These are phyloP conservation scores for Xestia xanthographa DNA, from an alignment of 2,888 invertebrate species.

Conservation along the genomic window DNA sequence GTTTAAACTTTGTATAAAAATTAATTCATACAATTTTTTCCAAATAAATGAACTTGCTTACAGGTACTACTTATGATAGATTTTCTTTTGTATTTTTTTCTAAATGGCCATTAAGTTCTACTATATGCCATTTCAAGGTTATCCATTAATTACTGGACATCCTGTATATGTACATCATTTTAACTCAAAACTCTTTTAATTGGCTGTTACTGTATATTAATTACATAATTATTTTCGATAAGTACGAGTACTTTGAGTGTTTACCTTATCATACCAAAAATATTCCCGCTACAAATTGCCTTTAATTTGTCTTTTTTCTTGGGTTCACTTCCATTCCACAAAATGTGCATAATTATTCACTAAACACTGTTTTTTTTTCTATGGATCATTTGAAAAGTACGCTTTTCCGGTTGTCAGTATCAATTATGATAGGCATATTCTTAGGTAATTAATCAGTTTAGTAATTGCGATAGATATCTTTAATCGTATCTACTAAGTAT, in stretches of 20 bases:
- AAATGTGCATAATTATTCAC: conserved; percentile 16
- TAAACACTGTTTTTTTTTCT: not conserved
- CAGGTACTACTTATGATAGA: too few relatives aligned
- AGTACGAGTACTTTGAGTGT: not conserved
- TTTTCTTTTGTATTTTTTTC: too few relatives aligned
- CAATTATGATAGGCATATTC: conserved; percentile 2
- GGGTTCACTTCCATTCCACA: conserved; percentile 40
- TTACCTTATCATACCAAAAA: not conserved
- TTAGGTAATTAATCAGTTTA: conserved; percentile 4
- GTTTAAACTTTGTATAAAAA: too few relatives aligned
- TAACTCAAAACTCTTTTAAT: not conserved
- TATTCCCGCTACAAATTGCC: not conserved
- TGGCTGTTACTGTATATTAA: not conserved
- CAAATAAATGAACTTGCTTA: too few relatives aligned
- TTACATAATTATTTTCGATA: not conserved
- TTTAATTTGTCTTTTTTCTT: not conserved
- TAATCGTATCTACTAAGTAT: not conserved
- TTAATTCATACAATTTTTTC: too few relatives aligned
- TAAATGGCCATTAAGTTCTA: too few relatives aligned
- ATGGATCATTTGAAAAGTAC: not conserved
- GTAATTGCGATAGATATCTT: conserved; percentile 14
- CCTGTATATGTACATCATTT: not conserved
- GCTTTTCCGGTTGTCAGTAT: conserved; percentile 15
- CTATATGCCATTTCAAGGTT: too few relatives aligned
- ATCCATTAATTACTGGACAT: too few relatives aligned